phyloP scores from a whole-genome alignment of 2,888 invertebrate species.

The Sesia bembeciformis region DNA sequence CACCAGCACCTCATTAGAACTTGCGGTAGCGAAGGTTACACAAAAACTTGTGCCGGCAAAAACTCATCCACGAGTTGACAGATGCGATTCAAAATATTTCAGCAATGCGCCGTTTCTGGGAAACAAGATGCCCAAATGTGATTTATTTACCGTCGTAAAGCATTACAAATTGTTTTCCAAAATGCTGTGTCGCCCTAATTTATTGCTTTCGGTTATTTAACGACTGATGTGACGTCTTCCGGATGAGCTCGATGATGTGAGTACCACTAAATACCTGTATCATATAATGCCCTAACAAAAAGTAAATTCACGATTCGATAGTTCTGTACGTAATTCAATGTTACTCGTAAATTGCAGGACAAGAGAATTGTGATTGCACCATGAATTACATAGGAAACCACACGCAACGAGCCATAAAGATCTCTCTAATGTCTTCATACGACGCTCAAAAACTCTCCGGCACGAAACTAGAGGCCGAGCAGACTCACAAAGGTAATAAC shows the following conservation, averaged over 20 bases:
- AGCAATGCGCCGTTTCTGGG: constrained; percentile 57
- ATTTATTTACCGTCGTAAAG: constrained; percentile 52
- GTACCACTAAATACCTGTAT: constrained; percentile 3
- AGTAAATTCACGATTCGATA: constrained; percentile 29
- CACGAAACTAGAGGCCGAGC: constrained; percentile 41
- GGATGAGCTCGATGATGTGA: neutral
- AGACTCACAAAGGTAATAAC: constrained; percentile 56
- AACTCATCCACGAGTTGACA: constrained; percentile 54
- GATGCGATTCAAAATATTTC: constrained; percentile 66
- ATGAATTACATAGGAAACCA: constrained; percentile 48
- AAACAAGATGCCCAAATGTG: constrained; percentile 56
- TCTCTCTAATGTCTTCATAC: constrained; percentile 67
- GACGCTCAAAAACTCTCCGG: constrained; percentile 34
- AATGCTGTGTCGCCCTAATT: constrained; percentile 37
- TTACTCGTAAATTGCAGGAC: constrained; percentile 41
- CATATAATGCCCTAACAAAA: constrained; percentile 20
- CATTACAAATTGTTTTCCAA: constrained; percentile 61
- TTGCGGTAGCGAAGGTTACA: constrained; percentile 27
- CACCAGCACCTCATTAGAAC: constrained; percentile 50
- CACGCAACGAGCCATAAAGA: constrained; percentile 62
- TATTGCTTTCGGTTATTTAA: constrained; percentile 28
- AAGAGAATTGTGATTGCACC: constrained; percentile 48
- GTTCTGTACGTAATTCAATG: constrained; percentile 8
- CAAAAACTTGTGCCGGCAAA: constrained; percentile 45
- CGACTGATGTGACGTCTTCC: constrained; percentile 19